Evolutionary conservation across 1,140 invertebrate genomes (phyloP), one percentile per base, ranked within the genome.

Genomic region (Lepidurus couesii): DNA sequence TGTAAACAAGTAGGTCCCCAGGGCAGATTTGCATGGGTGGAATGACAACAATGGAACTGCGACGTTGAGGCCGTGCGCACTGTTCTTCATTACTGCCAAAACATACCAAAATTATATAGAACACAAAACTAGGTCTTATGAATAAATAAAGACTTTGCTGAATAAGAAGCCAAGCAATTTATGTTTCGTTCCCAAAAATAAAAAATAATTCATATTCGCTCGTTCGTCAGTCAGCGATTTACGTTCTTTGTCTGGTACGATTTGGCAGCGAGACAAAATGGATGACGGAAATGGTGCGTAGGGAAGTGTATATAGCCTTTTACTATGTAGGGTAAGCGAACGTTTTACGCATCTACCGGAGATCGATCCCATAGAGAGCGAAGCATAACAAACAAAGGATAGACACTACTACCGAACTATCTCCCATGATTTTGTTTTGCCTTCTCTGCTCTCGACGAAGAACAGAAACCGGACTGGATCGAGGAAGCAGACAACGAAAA

Each of bases 11-110:
- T 7, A 88, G 83, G 82, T 88, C 87, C 21, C 87, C 87, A 13
- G 87, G 87, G 80, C 87, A 88, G 75, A 88, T 87, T 81, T 88
- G 87, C 87, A 88, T 88, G 1, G 86, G 86, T 34, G 87, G 87
- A 80, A 88, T 88, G 73, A 88, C 87, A 8, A 88, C 87, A 43
- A 88, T 86, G 74, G 87, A 88, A 80, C 86, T 88, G 44, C 87
- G 81, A n/a, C 87, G 80, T 13, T 84, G 45, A 26, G 43, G 76
- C 11, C 53, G 53, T 21, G 53, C 8, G 13, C 53, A 65, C 1
- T 13, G 53, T 21, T 65, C 53, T 65, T 65, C 53, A 65, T 65
- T 65, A 21, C 53, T 65, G 53, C 21, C 13, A 16, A 16, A 21
- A 65, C 5, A 10, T 16, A 65, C 16, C 0, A 65, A 65, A 21